Conservation (phyloP, 1,140 invertebrate genomes). For the Sitophilus oryzae region DNA sequence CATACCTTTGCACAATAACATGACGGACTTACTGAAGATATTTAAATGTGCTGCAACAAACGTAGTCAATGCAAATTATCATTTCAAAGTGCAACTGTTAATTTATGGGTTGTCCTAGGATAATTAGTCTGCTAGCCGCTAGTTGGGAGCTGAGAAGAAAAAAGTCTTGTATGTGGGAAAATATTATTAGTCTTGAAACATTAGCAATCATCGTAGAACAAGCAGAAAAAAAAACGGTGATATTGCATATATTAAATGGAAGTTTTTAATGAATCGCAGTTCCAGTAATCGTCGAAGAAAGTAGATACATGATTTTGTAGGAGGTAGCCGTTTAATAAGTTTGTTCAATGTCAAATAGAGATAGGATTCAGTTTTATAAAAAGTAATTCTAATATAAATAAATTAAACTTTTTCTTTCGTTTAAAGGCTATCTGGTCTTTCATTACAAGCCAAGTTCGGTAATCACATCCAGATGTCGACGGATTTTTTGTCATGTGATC, state of each 20-base stretch:
- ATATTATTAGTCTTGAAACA: conserved; percentile 3
- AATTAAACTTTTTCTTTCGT: too few species aligned
- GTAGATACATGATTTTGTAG: neutral
- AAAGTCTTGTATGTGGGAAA: conserved; percentile 15
- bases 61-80: conserved; percentile 23
- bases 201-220: neutral
- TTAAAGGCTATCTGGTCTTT: too few species aligned
- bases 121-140: conserved; percentile 10
- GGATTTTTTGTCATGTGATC: too few species aligned
- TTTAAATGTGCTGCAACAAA: too few species aligned
- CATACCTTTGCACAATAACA: too few species aligned
- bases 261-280: neutral
- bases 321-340: neutral
- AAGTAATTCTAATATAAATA: too few species aligned
- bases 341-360: too few species aligned
- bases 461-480: too few species aligned
- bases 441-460: too few species aligned
- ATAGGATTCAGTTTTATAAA: too few species aligned
- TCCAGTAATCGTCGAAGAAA: neutral
- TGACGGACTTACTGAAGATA: too few species aligned
- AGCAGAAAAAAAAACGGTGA: too few species aligned
- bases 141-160: conserved; percentile 3
- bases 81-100: conserved; percentile 10
- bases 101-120: conserved; percentile 15
- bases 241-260: neutral